Conservation (phyloP, 1,140 invertebrate genomes). For the Apis cerana region DNA sequence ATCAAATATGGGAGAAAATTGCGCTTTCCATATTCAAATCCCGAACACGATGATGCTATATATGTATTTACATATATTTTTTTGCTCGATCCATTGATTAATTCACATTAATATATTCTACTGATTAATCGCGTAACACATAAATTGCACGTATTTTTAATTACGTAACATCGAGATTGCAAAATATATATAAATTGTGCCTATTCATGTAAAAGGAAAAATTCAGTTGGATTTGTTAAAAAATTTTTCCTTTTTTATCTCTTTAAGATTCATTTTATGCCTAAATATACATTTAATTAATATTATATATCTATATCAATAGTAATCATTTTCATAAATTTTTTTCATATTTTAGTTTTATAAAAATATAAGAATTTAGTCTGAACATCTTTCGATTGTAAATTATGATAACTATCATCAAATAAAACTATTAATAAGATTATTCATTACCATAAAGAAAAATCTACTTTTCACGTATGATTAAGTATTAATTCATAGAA, state of each 20-base stretch:
- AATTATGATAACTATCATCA: neutral
- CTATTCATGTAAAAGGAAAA: too few relatives aligned
- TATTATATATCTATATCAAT: neutral
- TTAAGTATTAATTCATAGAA: too few relatives aligned
- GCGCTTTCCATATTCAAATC: conserved; percentile 47
- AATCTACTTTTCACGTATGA: neutral
- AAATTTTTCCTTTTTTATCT: too few relatives aligned
- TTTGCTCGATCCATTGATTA: neutral
- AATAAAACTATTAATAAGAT: neutral
- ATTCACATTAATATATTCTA: neutral
- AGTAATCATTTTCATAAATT: too few relatives aligned
- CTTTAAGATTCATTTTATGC: too few relatives aligned
- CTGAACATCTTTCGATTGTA: neutral
- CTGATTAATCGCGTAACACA: neutral
- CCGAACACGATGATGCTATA: conserved; percentile 25
- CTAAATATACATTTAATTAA: neutral
- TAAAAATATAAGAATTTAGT: too few relatives aligned
- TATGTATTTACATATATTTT: neutral
- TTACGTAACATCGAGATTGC: neutral
- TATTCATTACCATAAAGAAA: neutral
- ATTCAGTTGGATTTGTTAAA: too few relatives aligned
- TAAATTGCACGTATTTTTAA: neutral
- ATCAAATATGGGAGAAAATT: conserved; percentile 43
- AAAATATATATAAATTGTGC: neutral
- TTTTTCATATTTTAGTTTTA: too few relatives aligned